phyloP scores from a whole-genome alignment of 2,113 vertebrate species.

The Mugil cephalus region DNA sequence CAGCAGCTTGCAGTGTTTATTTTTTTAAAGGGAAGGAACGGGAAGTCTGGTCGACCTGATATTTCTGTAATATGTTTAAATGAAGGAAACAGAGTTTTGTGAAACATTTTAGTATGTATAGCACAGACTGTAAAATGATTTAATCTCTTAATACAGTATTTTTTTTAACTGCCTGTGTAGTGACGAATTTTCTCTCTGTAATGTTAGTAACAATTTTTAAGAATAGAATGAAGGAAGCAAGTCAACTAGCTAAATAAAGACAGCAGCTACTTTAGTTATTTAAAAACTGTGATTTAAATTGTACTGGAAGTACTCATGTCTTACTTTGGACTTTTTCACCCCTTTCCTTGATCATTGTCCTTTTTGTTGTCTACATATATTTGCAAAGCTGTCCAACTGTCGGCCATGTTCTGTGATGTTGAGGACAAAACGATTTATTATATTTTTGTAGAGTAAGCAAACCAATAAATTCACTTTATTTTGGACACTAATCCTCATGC shows the following conservation, averaged over 20 bases:
- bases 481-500: too few species aligned
- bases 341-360: too few species aligned
- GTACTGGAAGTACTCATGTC: too few species aligned
- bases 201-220: not conserved
- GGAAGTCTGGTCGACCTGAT: slow-evolving; percentile 1
- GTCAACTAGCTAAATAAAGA: not conserved
- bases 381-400: not conserved
- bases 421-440: not conserved
- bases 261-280: too few species aligned
- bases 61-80: not conserved
- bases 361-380: too few species aligned
- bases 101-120: not conserved
- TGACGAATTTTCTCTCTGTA: not conserved
- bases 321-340: too few species aligned
- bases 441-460: not conserved
- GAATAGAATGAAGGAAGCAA: too few species aligned
- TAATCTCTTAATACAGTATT: not conserved
- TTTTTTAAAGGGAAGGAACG: slow-evolving; percentile 23
- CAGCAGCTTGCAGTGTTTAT: not conserved
- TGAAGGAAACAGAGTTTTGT: not conserved
- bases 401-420: not conserved
- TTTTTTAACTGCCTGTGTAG: not conserved
- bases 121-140: not conserved
- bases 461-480: slow-evolving; percentile 14
- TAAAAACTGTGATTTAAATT: too few species aligned